A percentile compares a stretch with the other conserved stretches of the same genome.
Conservation (phyloP, 53 echinoderm and acorn worm species). For the Luidia sarsii region DNA sequence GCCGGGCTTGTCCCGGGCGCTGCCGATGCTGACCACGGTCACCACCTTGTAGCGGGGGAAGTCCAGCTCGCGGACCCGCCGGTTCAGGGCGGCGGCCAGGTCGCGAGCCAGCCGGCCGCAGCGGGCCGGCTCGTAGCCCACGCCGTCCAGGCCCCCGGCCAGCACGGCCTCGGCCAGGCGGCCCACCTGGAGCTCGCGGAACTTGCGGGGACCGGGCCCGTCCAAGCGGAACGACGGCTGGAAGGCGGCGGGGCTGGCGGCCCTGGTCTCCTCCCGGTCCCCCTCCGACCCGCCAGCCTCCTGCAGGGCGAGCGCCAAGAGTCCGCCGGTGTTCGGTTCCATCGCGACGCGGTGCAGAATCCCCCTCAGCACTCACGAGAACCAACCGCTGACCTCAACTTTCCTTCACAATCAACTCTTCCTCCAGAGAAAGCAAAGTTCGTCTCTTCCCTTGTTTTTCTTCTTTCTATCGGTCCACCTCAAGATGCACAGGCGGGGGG, state of each 20-base stretch:
- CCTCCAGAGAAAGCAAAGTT: no score
- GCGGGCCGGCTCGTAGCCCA: slow-evolving; percentile 70
- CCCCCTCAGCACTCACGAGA: no score
- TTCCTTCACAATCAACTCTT: no score
- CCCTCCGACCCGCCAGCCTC: not conserved
- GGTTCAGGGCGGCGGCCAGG: slow-evolving; percentile 70
- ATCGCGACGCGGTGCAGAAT: no score
- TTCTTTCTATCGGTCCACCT: no score
- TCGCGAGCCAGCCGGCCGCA: slow-evolving; percentile 69
- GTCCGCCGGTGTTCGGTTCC: slow-evolving; percentile 6
- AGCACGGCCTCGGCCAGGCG: slow-evolving; percentile 55
- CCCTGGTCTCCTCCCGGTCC: not conserved
- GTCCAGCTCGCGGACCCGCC: slow-evolving; percentile 60
- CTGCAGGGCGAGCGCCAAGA: not conserved
- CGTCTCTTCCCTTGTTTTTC: no score
- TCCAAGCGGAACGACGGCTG: slow-evolving; percentile 81
- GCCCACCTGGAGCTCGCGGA: slow-evolving; percentile 64
- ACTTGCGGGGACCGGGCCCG: slow-evolving; percentile 53
- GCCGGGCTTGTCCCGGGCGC: slow-evolving; percentile 74
- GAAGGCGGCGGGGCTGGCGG: slow-evolving; percentile 46
- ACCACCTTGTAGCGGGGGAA: slow-evolving; percentile 81
- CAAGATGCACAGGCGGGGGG: no score
- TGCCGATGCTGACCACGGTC: slow-evolving; percentile 82
- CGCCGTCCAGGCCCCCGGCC: slow-evolving; percentile 32
- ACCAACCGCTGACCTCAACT: no score